Evolutionary conservation across 2,888 invertebrate species (phyloP).

Genomic region (Caenorhabditis zanzibari): DNA sequence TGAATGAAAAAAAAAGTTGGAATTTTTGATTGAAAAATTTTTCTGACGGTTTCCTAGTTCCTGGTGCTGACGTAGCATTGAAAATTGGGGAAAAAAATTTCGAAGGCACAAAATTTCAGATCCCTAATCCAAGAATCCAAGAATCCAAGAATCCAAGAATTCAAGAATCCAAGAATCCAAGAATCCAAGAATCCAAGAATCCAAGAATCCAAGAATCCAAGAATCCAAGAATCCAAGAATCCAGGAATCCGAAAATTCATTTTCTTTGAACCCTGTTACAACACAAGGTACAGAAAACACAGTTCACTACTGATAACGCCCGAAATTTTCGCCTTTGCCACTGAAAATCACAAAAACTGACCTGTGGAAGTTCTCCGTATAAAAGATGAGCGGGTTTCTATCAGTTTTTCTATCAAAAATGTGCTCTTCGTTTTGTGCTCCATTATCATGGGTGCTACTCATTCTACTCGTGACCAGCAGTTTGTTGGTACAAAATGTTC

Average conservation of each 20-base stretch:
- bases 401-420: conserved; percentile 3
- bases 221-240: too few relatives aligned
- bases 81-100: too few relatives aligned
- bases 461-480: not conserved
- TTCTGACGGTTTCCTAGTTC: not conserved
- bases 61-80: not conserved
- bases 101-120: too few relatives aligned
- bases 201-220: too few relatives aligned
- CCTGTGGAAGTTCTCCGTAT: not conserved
- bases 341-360: not conserved
- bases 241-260: too few relatives aligned
- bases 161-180: too few relatives aligned
- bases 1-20: not conserved
- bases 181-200: too few relatives aligned
- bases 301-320: conserved; percentile 7
- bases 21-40: not conserved
- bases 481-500: conserved; percentile 24
- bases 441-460: not conserved
- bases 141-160: too few relatives aligned
- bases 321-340: not conserved
- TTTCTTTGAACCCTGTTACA: not conserved
- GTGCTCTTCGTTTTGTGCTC: conserved; percentile 15
- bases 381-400: not conserved
- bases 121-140: too few relatives aligned
- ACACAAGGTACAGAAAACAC: conserved; percentile 33